Evolutionary conservation across 2,113 vertebrate species (phyloP).

Genomic region (Laticauda colubrina): DNA sequence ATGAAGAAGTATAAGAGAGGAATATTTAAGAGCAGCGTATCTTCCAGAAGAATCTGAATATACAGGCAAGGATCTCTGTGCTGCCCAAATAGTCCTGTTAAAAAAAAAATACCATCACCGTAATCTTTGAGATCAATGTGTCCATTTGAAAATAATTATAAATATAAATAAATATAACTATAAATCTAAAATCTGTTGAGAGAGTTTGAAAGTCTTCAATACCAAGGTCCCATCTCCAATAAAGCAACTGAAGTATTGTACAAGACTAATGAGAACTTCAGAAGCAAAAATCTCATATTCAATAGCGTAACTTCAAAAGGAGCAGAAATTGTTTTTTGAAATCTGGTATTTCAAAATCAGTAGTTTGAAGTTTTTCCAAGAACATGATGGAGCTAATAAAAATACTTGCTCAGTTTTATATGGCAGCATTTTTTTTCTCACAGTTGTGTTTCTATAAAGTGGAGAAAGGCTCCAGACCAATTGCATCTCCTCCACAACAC

Average conservation of each 20-base stretch:
- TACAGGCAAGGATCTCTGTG: not conserved
- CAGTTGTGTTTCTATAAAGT: conserved; percentile 3
- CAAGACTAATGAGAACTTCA: not conserved
- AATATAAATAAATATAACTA: not conserved
- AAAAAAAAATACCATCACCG: not conserved
- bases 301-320: not conserved
- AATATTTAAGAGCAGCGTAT: not conserved
- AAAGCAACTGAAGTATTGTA: not conserved
- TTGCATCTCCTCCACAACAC: not conserved
- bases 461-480: not conserved
- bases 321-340: not conserved
- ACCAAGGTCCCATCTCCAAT: not conserved
- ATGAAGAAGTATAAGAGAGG: not conserved
- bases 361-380: not conserved
- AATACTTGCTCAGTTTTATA: not conserved
- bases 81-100: not conserved
- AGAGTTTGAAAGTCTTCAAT: not conserved
- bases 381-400: not conserved
- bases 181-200: not conserved
- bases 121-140: not conserved
- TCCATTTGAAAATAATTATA: not conserved
- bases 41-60: not conserved
- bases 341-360: not conserved
- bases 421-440: not conserved
- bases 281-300: not conserved